A percentile compares a stretch with the other conserved stretches of the same genome.
phyloP scores from a whole-genome alignment of 2,888 invertebrate genomes.

The Aleiodes leptofemur region DNA sequence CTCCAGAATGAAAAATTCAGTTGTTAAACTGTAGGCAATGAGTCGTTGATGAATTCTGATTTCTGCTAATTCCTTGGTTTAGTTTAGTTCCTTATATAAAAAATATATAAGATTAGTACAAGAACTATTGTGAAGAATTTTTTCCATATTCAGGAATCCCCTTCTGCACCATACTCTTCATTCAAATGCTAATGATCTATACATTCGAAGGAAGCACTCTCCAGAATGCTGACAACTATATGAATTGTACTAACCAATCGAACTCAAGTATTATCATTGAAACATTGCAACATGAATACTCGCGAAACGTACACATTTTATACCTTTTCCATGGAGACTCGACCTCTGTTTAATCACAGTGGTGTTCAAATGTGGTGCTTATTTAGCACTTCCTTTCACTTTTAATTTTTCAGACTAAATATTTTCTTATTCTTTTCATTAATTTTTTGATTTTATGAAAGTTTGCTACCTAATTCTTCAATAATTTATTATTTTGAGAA shows the following conservation, averaged over 20 bases:
- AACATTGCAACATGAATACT: constrained; percentile 29
- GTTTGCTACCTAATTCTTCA: background rate
- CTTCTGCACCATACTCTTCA: too few relatives aligned
- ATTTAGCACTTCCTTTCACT: constrained; percentile 47
- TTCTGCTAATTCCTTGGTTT: too few relatives aligned
- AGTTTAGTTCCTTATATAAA: too few relatives aligned
- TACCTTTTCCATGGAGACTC: constrained; percentile 77
- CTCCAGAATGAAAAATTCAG: too few relatives aligned
- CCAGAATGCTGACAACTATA: too few relatives aligned
- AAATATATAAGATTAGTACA: too few relatives aligned
- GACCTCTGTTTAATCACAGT: constrained; percentile 53
- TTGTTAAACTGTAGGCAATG: too few relatives aligned
- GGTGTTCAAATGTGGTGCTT: constrained; percentile 56
- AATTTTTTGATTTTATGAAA: constrained; percentile 32
- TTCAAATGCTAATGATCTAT: background rate
- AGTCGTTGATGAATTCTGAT: too few relatives aligned
- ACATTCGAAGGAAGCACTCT: too few relatives aligned
- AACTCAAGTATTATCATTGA: constrained; percentile 25
- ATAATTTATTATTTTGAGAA: constrained; percentile 26
- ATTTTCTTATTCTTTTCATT: background rate
- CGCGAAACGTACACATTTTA: constrained; percentile 73
- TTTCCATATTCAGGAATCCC: too few relatives aligned
- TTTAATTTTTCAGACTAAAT: constrained; percentile 42
- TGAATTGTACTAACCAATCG: background rate
- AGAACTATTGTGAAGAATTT: too few relatives aligned